A percentile compares a stretch with the other conserved stretches of the same genome.
phyloP scores from a whole-genome alignment of 2,888 invertebrate genomes.

The Ormia ochracea region DNA sequence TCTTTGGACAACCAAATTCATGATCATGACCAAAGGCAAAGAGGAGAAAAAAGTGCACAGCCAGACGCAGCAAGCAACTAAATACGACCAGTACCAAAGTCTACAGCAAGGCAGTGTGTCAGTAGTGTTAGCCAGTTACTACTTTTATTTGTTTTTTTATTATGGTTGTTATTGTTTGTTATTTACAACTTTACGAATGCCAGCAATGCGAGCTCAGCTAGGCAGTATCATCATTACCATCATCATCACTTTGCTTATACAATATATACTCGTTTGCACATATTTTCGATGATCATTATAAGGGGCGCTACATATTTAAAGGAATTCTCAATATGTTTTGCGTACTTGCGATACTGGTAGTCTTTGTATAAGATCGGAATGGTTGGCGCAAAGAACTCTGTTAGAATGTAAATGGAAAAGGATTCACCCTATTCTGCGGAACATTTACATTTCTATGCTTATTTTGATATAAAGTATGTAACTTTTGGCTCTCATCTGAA shows the following conservation, averaged over 20 bases:
- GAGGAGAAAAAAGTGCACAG: neutral
- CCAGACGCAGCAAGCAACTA: neutral
- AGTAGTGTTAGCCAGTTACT: constrained; percentile 50
- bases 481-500: too few species aligned
- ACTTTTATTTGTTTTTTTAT: neutral
- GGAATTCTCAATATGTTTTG: neutral
- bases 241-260: neutral
- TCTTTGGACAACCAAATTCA: constrained; percentile 39
- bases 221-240: constrained; percentile 4
- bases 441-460: too few species aligned
- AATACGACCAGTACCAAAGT: constrained; percentile 26
- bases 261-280: too few species aligned
- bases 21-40: constrained; percentile 50
- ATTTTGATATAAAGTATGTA: too few species aligned
- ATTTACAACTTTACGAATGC: constrained; percentile 35
- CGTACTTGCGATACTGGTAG: too few species aligned
- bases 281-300: constrained; percentile 1
- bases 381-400: too few species aligned
- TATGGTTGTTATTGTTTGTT: constrained; percentile 14
- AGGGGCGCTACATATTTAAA: neutral
- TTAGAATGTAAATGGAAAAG: too few species aligned
- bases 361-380: too few species aligned
- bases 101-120: constrained; percentile 62
- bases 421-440: too few species aligned
- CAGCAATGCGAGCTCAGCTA: constrained; percentile 12